phyloP scores from a whole-genome alignment of 2,113 vertebrate species.

The Urocitellus parryii region DNA sequence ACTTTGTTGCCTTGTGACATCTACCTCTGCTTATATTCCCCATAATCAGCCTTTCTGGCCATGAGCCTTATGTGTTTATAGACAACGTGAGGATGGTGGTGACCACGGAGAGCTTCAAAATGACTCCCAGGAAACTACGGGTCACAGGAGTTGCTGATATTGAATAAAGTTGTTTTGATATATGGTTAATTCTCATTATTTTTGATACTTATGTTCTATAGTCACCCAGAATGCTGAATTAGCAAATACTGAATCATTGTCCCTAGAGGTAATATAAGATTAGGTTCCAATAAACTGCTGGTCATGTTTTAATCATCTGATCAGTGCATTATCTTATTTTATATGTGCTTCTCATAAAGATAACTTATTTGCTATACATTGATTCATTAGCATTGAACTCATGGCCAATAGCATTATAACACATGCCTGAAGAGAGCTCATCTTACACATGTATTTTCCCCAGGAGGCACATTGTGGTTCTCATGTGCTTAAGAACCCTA shows the following conservation, averaged over 20 bases:
- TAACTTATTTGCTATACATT: not conserved
- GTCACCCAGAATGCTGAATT: not conserved
- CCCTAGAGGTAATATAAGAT: not conserved
- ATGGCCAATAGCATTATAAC: not conserved
- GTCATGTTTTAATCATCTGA: not conserved
- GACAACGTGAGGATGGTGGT: not conserved
- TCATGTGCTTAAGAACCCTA: not conserved
- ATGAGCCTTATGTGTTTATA: not conserved
- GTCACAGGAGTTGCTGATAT: not conserved
- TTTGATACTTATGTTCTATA: not conserved
- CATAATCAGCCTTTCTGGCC: not conserved
- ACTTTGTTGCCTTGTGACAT: not conserved
- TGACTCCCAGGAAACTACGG: not conserved
- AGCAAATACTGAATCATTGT: not conserved
- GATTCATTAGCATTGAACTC: not conserved
- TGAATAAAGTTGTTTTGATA: not conserved
- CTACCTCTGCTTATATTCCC: not conserved
- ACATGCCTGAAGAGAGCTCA: not conserved
- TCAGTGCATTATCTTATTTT: not conserved
- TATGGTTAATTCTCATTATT: not conserved
- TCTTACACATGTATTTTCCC: not conserved
- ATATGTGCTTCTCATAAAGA: not conserved
- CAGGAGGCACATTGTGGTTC: not conserved
- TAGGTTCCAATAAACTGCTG: not conserved
- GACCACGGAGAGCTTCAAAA: not conserved